phyloP scores from a whole-genome alignment of 2,113 vertebrate species.

The Nymphicus hollandicus region DNA sequence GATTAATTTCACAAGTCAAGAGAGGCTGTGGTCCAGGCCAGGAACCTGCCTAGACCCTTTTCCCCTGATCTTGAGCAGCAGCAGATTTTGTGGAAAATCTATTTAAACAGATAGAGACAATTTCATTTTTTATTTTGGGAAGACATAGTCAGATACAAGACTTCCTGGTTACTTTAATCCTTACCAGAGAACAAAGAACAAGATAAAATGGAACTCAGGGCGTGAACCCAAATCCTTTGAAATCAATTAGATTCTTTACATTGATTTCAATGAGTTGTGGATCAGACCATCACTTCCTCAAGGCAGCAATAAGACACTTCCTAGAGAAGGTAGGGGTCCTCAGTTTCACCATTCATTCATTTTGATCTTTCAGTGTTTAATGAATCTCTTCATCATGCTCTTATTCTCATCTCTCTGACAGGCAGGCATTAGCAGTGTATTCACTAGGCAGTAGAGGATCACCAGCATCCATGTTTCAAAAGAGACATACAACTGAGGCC shows the following conservation, averaged over 20 bases:
- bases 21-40: neutral
- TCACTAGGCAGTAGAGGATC: conserved; percentile 29
- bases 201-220: conserved; percentile 29
- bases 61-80: neutral
- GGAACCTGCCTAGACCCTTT: neutral
- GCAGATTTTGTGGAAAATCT: neutral
- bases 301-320: conserved; percentile 45
- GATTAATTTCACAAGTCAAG: neutral
- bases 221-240: conserved; percentile 53
- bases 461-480: conserved; percentile 50
- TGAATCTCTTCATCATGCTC: conserved; percentile 37
- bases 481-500: neutral
- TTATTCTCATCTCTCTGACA: conserved; percentile 35
- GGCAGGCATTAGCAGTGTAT: conserved; percentile 16
- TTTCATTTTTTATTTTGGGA: conserved; percentile 22
- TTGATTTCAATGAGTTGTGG: conserved; percentile 50
- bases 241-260: conserved; percentile 48
- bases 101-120: neutral
- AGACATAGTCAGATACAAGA: neutral
- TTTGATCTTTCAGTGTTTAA: conserved; percentile 48
- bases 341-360: conserved; percentile 17
- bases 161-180: conserved; percentile 37
- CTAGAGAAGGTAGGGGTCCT: conserved; percentile 38
- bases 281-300: conserved; percentile 50
- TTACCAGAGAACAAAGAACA: conserved; percentile 24